phyloP scores from a whole-genome alignment of 2,888 invertebrate species.

The Ephialtes manifestator region DNA sequence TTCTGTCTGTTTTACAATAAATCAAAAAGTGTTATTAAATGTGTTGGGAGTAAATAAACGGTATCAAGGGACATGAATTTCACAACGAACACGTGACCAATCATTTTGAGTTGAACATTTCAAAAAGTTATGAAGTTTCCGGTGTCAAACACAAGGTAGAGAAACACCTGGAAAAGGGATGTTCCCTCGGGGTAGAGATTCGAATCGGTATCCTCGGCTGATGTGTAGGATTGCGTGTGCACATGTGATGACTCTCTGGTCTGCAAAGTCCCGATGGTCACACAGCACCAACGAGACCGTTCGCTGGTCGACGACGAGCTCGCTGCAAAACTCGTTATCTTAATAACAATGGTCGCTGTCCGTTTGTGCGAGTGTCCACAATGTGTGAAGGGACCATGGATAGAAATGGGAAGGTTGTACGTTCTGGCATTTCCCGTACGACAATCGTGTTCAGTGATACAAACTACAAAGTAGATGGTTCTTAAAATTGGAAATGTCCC shows the following conservation, averaged over 20 bases:
- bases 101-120: too few species aligned
- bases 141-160: neutral
- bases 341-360: conserved; percentile 65
- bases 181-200: conserved; percentile 46
- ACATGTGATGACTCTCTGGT: neutral
- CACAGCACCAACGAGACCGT: neutral
- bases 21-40: too few species aligned
- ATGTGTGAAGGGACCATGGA: conserved; percentile 42
- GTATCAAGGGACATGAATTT: too few species aligned
- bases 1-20: too few species aligned
- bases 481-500: neutral
- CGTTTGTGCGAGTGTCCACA: conserved; percentile 55
- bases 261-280: neutral
- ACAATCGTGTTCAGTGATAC: neutral
- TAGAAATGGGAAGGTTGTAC: conserved; percentile 7
- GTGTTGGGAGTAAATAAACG: too few species aligned
- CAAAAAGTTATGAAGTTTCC: neutral
- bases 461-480: neutral
- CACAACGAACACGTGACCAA: too few species aligned
- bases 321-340: conserved; percentile 67
- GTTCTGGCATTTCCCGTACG: conserved; percentile 10
- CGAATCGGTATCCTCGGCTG: conserved; percentile 47
- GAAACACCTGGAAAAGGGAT: conserved; percentile 13
- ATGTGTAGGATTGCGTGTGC: neutral
- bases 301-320: conserved; percentile 34